Evolutionary conservation across 2,113 vertebrate species (phyloP).

Genomic region (Tylochromis polylepis): DNA sequence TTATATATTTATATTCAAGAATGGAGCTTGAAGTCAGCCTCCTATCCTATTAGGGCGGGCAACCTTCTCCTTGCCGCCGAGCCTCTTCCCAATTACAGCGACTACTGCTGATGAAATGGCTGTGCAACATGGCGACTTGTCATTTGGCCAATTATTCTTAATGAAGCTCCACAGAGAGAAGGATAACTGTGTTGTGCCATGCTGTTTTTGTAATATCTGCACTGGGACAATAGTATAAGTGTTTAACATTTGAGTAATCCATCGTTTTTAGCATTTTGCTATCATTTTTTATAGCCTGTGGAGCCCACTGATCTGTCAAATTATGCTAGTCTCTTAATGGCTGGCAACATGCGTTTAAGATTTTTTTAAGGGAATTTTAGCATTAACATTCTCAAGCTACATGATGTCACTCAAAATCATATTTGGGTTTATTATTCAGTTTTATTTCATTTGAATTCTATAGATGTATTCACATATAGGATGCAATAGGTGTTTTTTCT

Average conservation of each 20-base stretch:
- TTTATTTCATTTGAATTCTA: neutral
- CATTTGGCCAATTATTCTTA: slow-evolving; percentile 70
- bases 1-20: slow-evolving; percentile 52
- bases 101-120: slow-evolving; percentile 66
- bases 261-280: neutral
- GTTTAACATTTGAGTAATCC: slow-evolving; percentile 32
- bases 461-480: neutral
- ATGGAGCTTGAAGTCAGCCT: slow-evolving; percentile 52
- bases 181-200: slow-evolving; percentile 26
- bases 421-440: neutral
- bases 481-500: neutral
- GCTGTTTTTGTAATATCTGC: slow-evolving; percentile 46
- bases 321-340: neutral
- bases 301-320: slow-evolving; percentile 12
- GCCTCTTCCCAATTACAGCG: slow-evolving; percentile 62
- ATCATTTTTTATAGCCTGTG: neutral
- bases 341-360: neutral
- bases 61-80: slow-evolving; percentile 50
- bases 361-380: neutral
- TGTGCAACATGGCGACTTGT: slow-evolving; percentile 62
- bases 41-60: slow-evolving; percentile 52
- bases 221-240: slow-evolving; percentile 17
- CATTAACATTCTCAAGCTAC: neutral
- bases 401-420: neutral
- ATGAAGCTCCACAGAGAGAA: slow-evolving; percentile 51